Base-by-base conservation (phyloP, 1,140 invertebrate genomes). In the Bombus sylvicola region DNA sequence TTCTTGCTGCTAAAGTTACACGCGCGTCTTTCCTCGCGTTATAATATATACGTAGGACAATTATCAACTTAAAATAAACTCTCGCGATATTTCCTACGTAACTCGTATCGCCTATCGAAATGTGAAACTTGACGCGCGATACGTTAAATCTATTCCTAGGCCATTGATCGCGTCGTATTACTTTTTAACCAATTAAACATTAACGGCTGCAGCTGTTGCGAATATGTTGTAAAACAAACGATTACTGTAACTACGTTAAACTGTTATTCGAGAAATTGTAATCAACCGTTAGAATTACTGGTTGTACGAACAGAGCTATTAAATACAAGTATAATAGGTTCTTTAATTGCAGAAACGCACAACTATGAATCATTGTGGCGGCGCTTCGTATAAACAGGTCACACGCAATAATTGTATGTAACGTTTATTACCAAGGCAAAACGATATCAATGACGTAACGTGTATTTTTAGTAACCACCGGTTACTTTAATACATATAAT, bases 371-470 rank as follows among this genome's bases (percentile, higher is more conserved):
- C 74, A 76, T 76, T 41, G 57, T 25, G 57, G 25, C 37, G 39
- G 75, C 37, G 41, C 37, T 41, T 31, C 75, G 2, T 59, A 76
- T 4, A 76, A 76, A 31, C 47, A 53, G 47, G 47, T 53, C 47
- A 22, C 47, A 53, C 47, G 47, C 47, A 22, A 28, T 62, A 76
- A 64, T 64, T 25, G 15, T 31, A 41, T 2, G 12, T 31, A 41
- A 77, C 34, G 41, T 64, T 77, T 77, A 62, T 77, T 77, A 25
- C 28, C 57, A 77, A 77, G 57, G 28, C 75, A 41, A 64, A 77
- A 77, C 3, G 57, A 62, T 77, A 77, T 6, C 28, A 5, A 18
- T 41, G 57, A 39, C 25, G 28, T 41, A 62, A n/a, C 37, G n/a
- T 15, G 28, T 77, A 77, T 62, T 77, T 62, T 77, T 62, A 77